These are phyloP conservation scores for Lasiurus cinereus DNA, from an alignment of 2,113 vertebrate species.

Conservation along the genomic window DNA sequence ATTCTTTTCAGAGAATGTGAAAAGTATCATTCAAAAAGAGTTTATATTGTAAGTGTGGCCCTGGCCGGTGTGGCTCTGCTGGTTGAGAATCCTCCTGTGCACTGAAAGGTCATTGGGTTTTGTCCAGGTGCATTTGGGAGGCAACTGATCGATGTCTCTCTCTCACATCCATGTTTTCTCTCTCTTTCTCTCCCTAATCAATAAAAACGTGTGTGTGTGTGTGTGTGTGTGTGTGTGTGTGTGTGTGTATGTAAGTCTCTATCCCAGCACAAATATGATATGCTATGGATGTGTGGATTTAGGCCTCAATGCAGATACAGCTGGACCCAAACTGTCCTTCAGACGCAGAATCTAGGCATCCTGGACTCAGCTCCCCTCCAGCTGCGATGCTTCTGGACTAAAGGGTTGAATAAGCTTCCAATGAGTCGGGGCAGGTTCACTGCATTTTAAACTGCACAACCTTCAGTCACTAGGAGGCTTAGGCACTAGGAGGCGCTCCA, in stretches of 20 bases:
- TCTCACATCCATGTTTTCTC: no score
- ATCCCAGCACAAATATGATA: background rate
- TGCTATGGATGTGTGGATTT: background rate
- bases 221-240: no score
- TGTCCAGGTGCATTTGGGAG: no score
- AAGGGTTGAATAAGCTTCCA: background rate
- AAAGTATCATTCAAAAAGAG: background rate
- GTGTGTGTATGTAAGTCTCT: background rate
- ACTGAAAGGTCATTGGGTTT: no score
- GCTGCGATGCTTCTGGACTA: background rate
- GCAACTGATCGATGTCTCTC: no score
- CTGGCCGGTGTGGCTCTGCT: no score
- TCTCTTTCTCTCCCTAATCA: no score
- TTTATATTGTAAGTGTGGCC: slow-evolving; percentile 14
- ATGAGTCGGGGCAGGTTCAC: no score
- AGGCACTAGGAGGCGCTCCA: background rate
- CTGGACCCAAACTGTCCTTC: background rate
- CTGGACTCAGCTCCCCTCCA: background rate
- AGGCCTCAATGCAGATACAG: background rate
- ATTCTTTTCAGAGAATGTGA: slow-evolving; percentile 30
- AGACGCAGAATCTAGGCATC: background rate
- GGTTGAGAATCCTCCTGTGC: no score
- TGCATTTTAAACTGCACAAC: background rate
- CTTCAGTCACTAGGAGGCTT: background rate
- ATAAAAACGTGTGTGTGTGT: no score